Percentiles rank a stretch among this genome's conserved stretches.
Evolutionary conservation across 2,113 vertebrate species (phyloP).

Genomic region (Erpornis zantholeuca): DNA sequence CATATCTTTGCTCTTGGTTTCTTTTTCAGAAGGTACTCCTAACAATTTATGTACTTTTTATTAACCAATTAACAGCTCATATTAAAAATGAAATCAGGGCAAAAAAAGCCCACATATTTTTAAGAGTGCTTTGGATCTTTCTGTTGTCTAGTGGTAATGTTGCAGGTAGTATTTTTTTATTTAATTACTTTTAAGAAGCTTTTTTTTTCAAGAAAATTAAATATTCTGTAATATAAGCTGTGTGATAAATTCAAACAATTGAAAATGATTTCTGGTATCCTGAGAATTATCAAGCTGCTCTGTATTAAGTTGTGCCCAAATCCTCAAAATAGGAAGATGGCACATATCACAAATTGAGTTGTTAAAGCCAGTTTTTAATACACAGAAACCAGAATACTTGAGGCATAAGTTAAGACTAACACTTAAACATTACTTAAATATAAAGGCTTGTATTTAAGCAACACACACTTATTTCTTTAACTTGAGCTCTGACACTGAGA

Average conservation of each 20-base stretch:
- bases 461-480: background rate
- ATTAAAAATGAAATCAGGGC: background rate
- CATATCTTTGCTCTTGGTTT: background rate
- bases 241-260: background rate
- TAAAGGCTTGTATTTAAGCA: background rate
- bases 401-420: background rate
- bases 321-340: background rate
- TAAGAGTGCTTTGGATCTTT: background rate
- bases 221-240: background rate
- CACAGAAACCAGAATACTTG: background rate
- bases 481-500: conserved; percentile 39
- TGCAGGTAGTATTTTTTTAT: background rate
- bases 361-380: background rate
- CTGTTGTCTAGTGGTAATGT: background rate
- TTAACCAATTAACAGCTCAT: background rate
- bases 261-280: background rate
- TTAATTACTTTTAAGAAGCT: background rate
- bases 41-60: background rate
- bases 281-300: background rate
- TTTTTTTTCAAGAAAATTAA: background rate
- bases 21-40: background rate
- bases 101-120: background rate
- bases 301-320: background rate
- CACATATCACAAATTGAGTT: background rate
- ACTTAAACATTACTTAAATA: background rate